Percentiles rank a stretch among this genome's conserved stretches.
Conservation (phyloP, 2,797 vertebrate genomes). For the Malacoctenus gilli region DNA sequence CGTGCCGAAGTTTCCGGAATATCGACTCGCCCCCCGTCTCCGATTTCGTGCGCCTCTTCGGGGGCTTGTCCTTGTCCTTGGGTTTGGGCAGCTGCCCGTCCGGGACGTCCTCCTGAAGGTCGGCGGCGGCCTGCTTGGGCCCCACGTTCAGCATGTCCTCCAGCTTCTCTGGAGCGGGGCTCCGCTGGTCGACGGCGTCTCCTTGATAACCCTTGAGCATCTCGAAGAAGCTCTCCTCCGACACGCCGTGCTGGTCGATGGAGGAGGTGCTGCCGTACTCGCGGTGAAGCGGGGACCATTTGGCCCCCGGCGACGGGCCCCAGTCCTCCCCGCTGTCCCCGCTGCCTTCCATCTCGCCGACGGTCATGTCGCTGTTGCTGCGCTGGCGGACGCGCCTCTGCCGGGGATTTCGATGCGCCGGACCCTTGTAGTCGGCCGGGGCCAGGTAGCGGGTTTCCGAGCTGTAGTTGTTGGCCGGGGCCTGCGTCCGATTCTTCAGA, state of each 20-base stretch:
- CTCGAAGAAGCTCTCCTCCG: slow-evolving; percentile 94
- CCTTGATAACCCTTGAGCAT: slow-evolving; percentile 92
- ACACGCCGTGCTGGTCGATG: slow-evolving; percentile 91
- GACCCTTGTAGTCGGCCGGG: slow-evolving; percentile 86
- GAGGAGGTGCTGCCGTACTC: slow-evolving; percentile 98
- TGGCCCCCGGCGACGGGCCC: slow-evolving; percentile 83
- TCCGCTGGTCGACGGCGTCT: slow-evolving; percentile 88
- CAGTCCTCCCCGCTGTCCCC: slow-evolving; percentile 94
- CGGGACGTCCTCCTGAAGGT: slow-evolving; percentile 86
- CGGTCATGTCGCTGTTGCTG: slow-evolving; percentile 97
- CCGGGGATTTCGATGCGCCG: slow-evolving; percentile 85
- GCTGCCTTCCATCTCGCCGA: slow-evolving; percentile 94
- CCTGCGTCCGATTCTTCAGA: slow-evolving; percentile 88
- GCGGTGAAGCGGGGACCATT: slow-evolving; percentile 92
- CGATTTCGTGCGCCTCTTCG: slow-evolving; percentile 94
- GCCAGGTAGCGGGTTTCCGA: slow-evolving; percentile 87
- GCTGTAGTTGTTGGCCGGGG: slow-evolving; percentile 71
- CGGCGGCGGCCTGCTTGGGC: slow-evolving; percentile 83
- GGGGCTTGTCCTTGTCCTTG: slow-evolving; percentile 93
- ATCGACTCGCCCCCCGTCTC: slow-evolving; percentile 97
- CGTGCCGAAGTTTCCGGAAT: slow-evolving; percentile 94
- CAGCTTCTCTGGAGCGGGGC: slow-evolving; percentile 86
- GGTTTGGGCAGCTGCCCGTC: slow-evolving; percentile 82
- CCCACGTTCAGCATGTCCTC: slow-evolving; percentile 88
- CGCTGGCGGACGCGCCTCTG: slow-evolving; percentile 90